Conservation (phyloP, 2,888 invertebrate genomes). For the Cheilosia soror region DNA sequence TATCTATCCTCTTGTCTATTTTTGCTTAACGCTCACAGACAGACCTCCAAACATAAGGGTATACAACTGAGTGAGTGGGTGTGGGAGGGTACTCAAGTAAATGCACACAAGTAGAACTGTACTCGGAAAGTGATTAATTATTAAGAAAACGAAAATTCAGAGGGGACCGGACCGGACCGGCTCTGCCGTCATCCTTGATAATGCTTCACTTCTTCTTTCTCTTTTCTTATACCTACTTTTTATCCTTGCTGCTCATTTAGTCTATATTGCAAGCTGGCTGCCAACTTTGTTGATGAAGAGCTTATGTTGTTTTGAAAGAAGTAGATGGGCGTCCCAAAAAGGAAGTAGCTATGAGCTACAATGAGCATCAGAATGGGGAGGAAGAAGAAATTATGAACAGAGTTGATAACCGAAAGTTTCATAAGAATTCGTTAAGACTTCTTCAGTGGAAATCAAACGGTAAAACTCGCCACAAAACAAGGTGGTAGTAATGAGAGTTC, state of each 20-base stretch:
- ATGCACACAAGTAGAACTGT: slow-evolving; percentile 7
- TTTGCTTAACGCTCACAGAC: background rate
- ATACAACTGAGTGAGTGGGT: background rate
- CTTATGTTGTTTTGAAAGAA: slow-evolving; percentile 11
- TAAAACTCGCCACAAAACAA: background rate
- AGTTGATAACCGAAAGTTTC: slow-evolving; percentile 8
- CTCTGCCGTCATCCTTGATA: slow-evolving; percentile 6
- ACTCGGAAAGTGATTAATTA: slow-evolving; percentile 25
- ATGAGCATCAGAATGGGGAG: too few relatives aligned
- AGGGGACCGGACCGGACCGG: background rate
- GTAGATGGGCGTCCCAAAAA: too few relatives aligned
- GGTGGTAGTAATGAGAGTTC: slow-evolving; percentile 20
- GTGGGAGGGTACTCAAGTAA: slow-evolving; percentile 15
- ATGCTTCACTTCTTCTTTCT: slow-evolving; percentile 9
- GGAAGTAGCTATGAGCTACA: too few relatives aligned
- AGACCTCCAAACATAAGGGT: slow-evolving; percentile 2
- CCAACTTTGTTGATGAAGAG: slow-evolving; percentile 33
- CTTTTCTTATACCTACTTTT: background rate
- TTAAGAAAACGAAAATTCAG: slow-evolving; percentile 18
- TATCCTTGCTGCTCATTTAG: slow-evolving; percentile 30
- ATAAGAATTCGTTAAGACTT: slow-evolving; percentile 7
- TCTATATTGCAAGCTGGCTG: slow-evolving; percentile 16
- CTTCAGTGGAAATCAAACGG: background rate
- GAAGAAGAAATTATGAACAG: background rate
- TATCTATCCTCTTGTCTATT: background rate